Evolutionary conservation across 2,888 invertebrate species (phyloP), one percentile per base, ranked within the genome.

Genomic region (Lasius fuliginosus): DNA sequence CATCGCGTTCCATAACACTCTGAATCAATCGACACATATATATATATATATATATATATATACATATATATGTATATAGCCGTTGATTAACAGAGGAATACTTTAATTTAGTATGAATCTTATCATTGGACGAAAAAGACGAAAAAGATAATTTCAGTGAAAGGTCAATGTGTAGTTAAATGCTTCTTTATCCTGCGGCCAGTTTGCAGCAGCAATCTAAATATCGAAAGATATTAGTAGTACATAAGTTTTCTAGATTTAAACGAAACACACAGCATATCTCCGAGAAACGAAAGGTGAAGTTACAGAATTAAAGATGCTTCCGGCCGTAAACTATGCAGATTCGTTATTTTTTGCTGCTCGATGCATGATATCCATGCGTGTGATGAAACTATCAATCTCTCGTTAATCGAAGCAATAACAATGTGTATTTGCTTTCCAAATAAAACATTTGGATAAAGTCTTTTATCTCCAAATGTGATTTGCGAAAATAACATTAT

Each of bases 291-390:
- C 85, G 85, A 89, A 87, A 65, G 83, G 81, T 82, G 74, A 83
- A 85, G 85, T 90, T 86, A 85, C 84, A 85, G 85, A 82, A 65
- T 86, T 87, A 90, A 89, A 85, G 74, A 85, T 84, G 88, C 89
- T 90, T 90, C 90, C 90, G 89, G 90, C 90, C 90, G 89, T 90
- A 89, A 89, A 85, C 82, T 85, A 85, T 85, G 85, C 85, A 90
- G 85, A 90, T 82, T 87, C 77, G 23, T 83, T 83, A 86, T 83
- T 87, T 86, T 86, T 86, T 65, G 60, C 23, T 83, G 85, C 83
- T 87, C 58, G 68, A 81, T 65, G 40, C 84, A 56, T 36, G 36
- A 68, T 85, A 71, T 49, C 12, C 60, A 33, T 71, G 33, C 68
- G 75, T 82, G 56, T 65, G 33, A 67, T 53, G 23, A 58, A 76